Evolutionary conservation across 2,888 invertebrate genomes (phyloP).

Genomic region (Hybos culiciformis): DNA sequence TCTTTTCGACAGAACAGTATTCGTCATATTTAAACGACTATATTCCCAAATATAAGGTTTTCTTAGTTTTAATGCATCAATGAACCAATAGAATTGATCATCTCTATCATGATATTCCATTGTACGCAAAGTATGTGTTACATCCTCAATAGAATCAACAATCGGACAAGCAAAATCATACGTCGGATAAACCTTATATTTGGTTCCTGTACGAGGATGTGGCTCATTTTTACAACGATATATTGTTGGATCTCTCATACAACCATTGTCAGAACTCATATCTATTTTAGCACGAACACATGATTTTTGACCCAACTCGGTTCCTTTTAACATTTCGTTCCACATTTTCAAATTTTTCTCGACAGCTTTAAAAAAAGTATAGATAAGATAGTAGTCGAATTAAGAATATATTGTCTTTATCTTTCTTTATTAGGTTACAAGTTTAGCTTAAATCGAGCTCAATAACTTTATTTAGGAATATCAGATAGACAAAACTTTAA

Average conservation of each 20-base stretch:
- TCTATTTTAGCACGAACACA: conserved; percentile 96
- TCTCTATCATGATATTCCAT: conserved; percentile 98
- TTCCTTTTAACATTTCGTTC: conserved; percentile 88
- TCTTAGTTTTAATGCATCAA: conserved; percentile 71
- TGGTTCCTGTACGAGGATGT: conserved; percentile 84
- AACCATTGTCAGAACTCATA: conserved; percentile 92
- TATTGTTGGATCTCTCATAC: conserved; percentile 95
- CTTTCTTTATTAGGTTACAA: too few relatives aligned
- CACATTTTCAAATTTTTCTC: conserved; percentile 78
- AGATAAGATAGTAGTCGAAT: too few relatives aligned
- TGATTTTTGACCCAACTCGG: conserved; percentile 65
- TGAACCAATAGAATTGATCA: conserved; percentile 95
- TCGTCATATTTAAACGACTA: conserved; percentile 91
- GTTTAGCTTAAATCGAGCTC: too few relatives aligned
- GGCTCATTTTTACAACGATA: conserved; percentile 93
- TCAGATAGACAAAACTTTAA: too few relatives aligned
- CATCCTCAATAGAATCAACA: conserved; percentile 92
- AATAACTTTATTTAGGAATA: too few relatives aligned
- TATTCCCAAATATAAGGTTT: conserved; percentile 95
- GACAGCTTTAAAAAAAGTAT: conserved; percentile 42
- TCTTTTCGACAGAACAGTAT: conserved; percentile 94
- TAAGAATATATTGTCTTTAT: too few relatives aligned
- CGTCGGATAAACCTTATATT: conserved; percentile 99
- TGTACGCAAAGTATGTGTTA: conserved; percentile 93
- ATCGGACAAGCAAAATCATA: conserved; percentile 99